Base-by-base conservation (phyloP, 2,113 vertebrate genomes). In the Pterophyllum scalare region DNA sequence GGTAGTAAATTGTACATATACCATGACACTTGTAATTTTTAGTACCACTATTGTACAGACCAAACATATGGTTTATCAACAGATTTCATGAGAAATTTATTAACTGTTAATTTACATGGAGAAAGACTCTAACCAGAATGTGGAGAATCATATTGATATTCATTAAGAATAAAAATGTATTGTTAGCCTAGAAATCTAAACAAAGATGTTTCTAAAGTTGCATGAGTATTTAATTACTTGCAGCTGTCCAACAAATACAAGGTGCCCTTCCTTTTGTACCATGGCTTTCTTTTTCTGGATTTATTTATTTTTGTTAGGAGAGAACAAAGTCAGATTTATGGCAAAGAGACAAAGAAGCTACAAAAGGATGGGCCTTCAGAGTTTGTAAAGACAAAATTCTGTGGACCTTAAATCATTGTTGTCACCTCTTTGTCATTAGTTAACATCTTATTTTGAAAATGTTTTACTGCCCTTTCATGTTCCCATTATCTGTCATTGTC, bases 161-260 rank as follows among this genome's bases (percentile, higher is more conserved):
- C 96, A 94, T 97, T 96, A 97, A 96, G 94, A 95, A 97, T 96
- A 96, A 96, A 87, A 95, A 94, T 96, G 95, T 97, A 97, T 97
- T 96, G 96, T 97, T 97, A 98, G 97, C 96, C 96, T 97, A 94
- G 97, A 96, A 96, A 96, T 97, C 96, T 96, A 96, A 95, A 96
- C 92, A 96, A 96, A 98, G 96, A 96, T 98, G 96, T 98, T 98
- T 97, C 96, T 97, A 97, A 97, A 91, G 96, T 97, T 97, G 97
- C 97, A 98, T 98, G 97, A 97, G 97, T 97, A 97, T 97, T 94
- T 92, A 93, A 89, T 88, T 92, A 93, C 87, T 91, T 85, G 82
- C 89, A 92, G 89, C 92, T 89, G 90, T 92, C 89, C 87, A 83
- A 87, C 86, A 89, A 91, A 96, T 95, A 94, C 90, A 95, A 94